A percentile compares a stretch with the other conserved stretches of the same genome.
Evolutionary conservation across 2,113 vertebrate genomes (phyloP).

Genomic region (Amblyopsis rosae): DNA sequence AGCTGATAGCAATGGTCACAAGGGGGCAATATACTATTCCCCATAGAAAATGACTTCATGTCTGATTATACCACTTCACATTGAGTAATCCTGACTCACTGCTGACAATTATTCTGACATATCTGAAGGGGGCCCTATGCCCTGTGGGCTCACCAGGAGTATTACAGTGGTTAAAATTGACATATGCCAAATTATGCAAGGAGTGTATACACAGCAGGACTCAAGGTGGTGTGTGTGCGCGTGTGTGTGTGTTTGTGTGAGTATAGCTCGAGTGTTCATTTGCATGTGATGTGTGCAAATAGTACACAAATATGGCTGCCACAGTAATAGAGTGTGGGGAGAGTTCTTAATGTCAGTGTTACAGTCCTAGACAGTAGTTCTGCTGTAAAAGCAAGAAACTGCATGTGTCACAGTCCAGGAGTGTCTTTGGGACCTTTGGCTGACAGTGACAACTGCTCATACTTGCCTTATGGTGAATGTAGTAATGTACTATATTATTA

Average conservation of each 20-base stretch:
- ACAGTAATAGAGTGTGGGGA: constrained; percentile 3
- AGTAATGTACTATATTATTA: no score
- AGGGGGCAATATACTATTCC: constrained; percentile 44
- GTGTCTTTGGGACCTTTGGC: constrained; percentile 3
- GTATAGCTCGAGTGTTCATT: constrained; percentile 5
- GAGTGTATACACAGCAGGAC: constrained; percentile 8
- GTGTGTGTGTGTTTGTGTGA: constrained; percentile 18
- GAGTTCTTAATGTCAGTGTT: constrained; percentile 9
- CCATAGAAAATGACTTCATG: not conserved
- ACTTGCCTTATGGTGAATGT: no score
- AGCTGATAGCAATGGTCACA: constrained; percentile 36
- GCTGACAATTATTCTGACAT: constrained; percentile 22
- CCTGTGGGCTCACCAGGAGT: constrained; percentile 22
- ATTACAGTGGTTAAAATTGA: constrained; percentile 34
- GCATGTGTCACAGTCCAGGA: constrained; percentile 1
- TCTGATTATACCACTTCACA: constrained; percentile 12
- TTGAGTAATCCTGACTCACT: constrained; percentile 26
- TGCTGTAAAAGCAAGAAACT: not conserved
- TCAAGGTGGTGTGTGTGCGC: constrained; percentile 8
- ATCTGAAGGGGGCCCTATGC: not conserved
- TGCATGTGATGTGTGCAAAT: not conserved
- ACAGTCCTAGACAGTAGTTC: no score
- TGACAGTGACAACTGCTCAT: constrained; percentile 2
- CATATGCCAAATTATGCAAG: constrained; percentile 45
- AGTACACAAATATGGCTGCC: no score